Conservation (phyloP, 1,140 invertebrate genomes). For the Drosophila ogumai region DNA sequence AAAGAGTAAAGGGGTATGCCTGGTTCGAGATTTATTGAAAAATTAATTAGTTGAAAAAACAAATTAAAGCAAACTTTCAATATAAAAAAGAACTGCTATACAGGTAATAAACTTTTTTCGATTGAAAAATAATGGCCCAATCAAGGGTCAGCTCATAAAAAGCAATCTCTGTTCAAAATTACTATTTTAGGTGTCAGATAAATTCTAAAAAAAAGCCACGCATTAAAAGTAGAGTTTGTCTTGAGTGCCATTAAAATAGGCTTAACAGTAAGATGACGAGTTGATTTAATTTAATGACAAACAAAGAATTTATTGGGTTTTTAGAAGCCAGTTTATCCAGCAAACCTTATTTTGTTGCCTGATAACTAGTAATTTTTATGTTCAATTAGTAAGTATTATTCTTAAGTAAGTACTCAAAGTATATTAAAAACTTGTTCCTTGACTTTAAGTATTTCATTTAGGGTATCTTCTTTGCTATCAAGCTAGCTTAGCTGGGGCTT, state of each 20-base stretch:
- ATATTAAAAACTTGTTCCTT: no score
- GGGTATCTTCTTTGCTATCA: slow-evolving; percentile 16
- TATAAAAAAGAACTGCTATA: not conserved
- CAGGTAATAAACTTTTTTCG: not conserved
- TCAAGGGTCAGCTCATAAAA: not conserved
- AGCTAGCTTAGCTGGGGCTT: not conserved
- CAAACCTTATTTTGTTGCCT: no score
- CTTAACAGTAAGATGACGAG: not conserved
- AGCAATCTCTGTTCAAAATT: not conserved
- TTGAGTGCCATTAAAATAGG: not conserved
- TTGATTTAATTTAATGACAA: not conserved
- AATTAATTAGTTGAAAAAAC: not conserved
- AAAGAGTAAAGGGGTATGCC: not conserved
- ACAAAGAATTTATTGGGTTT: not conserved
- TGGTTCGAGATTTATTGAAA: not conserved
- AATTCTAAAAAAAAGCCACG: not conserved
- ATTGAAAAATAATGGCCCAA: not conserved
- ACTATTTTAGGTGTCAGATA: not conserved
- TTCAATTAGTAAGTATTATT: not conserved
- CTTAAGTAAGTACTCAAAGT: not conserved
- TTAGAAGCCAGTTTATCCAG: not conserved
- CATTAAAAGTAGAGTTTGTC: not conserved
- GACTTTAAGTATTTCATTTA: no score
- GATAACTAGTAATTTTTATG: not conserved
- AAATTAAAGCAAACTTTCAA: not conserved